Conservation (phyloP, 2,888 invertebrate genomes). For the Harpalus rufipes region DNA sequence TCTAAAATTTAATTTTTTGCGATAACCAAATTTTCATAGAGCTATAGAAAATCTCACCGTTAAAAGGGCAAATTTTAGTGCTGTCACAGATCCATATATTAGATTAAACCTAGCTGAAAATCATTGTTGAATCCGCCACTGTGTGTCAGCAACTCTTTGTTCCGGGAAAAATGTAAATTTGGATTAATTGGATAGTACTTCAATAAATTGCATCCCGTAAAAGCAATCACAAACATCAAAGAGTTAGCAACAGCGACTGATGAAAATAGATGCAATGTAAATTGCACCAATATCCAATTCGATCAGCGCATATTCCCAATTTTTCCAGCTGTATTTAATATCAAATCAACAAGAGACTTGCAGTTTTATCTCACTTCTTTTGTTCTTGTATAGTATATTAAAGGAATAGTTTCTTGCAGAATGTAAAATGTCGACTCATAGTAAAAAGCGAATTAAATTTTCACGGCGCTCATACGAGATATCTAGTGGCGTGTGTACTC, state of each 20-base stretch:
- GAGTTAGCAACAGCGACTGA: slow-evolving; percentile 31
- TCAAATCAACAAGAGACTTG: not conserved
- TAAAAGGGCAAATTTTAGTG: not conserved
- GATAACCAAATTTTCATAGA: not conserved
- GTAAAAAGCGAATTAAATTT: slow-evolving; percentile 49
- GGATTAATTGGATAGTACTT: slow-evolving; percentile 57
- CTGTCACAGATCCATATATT: not conserved
- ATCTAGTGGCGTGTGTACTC: slow-evolving; percentile 39
- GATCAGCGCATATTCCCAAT: not conserved
- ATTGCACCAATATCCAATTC: slow-evolving; percentile 19
- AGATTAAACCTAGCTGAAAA: not conserved
- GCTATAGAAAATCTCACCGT: not conserved
- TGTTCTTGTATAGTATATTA: too few species aligned
- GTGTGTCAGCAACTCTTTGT: slow-evolving; percentile 15
- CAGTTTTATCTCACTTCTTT: too few species aligned
- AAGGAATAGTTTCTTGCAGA: slow-evolving; percentile 28
- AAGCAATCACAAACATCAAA: slow-evolving; percentile 54
- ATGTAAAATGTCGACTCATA: slow-evolving; percentile 42
- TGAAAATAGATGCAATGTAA: slow-evolving; percentile 29
- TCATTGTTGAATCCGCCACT: not conserved
- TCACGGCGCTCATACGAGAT: slow-evolving; percentile 44
- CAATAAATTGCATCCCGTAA: slow-evolving; percentile 47
- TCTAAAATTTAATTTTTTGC: not conserved
- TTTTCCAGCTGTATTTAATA: not conserved
- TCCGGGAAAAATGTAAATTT: slow-evolving; percentile 53